Percentiles rank a stretch among this genome's conserved stretches.
Evolutionary conservation across 2,797 vertebrate genomes (phyloP).

Genomic region (Poecilia velifera): DNA sequence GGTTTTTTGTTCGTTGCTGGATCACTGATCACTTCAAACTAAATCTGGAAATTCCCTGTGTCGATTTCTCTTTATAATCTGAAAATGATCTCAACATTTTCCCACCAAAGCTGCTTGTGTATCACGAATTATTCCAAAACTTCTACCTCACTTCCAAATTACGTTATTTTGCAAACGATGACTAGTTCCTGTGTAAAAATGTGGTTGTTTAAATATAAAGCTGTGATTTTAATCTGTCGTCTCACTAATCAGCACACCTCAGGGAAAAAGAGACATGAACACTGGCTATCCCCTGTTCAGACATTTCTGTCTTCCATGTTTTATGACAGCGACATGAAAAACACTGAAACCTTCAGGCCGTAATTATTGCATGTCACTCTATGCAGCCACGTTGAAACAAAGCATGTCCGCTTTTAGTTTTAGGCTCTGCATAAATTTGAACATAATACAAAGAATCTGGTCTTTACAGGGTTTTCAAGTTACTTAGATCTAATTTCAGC

Average conservation of each 20-base stretch:
- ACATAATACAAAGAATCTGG: not conserved
- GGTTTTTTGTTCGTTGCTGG: not conserved
- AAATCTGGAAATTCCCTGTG: not conserved
- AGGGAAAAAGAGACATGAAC: not conserved
- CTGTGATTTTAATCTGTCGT: not conserved
- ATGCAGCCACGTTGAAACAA: not conserved
- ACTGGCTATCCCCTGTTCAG: not conserved
- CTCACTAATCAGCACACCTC: not conserved
- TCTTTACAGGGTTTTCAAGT: not conserved
- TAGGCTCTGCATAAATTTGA: not conserved
- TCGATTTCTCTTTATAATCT: not conserved
- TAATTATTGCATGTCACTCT: not conserved
- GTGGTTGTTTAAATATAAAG: not conserved
- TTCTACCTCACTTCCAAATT: not conserved
- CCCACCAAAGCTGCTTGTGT: not conserved
- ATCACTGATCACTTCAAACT: not conserved
- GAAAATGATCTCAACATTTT: not conserved
- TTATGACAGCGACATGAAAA: not conserved
- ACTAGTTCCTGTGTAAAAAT: not conserved
- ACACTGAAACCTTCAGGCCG: not conserved
- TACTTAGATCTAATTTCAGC: not conserved
- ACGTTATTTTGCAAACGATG: too few species aligned
- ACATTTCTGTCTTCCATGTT: not conserved
- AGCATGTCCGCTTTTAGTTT: not conserved
- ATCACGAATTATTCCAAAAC: not conserved